Conservation (phyloP, 1,140 invertebrate genomes). For the Bombyx mandarina region DNA sequence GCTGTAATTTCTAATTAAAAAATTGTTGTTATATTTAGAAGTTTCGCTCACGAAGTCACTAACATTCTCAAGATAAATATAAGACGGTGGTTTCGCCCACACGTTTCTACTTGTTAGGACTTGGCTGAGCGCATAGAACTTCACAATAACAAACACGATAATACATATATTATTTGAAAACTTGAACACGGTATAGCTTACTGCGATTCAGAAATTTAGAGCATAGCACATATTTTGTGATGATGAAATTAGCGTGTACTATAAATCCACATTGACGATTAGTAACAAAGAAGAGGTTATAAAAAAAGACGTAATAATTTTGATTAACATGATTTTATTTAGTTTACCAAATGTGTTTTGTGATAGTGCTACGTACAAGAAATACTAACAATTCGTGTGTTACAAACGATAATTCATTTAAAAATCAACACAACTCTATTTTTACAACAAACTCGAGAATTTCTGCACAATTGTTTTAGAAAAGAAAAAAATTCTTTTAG, state of each 20-base stretch:
- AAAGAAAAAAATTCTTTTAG: constrained; percentile 11
- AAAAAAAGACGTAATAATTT: constrained; percentile 16
- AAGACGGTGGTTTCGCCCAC: too few relatives aligned
- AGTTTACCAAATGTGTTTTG: constrained; percentile 60
- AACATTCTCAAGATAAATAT: too few relatives aligned
- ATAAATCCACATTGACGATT: background rate
- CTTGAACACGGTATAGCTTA: too few relatives aligned
- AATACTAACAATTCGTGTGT: constrained; percentile 55
- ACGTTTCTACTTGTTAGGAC: too few relatives aligned
- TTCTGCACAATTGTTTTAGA: background rate
- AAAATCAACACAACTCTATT: constrained; percentile 42
- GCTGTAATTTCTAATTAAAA: too few relatives aligned
- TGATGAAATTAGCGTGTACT: too few relatives aligned
- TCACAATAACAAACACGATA: too few relatives aligned
- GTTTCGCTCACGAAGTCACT: too few relatives aligned
- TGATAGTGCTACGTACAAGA: constrained; percentile 42
- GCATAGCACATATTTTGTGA: constrained; percentile 51
- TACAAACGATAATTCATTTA: constrained; percentile 34
- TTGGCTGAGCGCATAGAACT: too few relatives aligned
- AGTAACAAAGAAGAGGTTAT: background rate
- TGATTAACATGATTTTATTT: constrained; percentile 67
- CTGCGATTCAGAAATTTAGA: too few relatives aligned
- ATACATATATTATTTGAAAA: too few relatives aligned
- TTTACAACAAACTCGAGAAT: constrained; percentile 36
- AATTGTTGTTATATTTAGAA: too few relatives aligned